phyloP scores from a whole-genome alignment of 2,113 vertebrate species.

The Heterochromis multidens region DNA sequence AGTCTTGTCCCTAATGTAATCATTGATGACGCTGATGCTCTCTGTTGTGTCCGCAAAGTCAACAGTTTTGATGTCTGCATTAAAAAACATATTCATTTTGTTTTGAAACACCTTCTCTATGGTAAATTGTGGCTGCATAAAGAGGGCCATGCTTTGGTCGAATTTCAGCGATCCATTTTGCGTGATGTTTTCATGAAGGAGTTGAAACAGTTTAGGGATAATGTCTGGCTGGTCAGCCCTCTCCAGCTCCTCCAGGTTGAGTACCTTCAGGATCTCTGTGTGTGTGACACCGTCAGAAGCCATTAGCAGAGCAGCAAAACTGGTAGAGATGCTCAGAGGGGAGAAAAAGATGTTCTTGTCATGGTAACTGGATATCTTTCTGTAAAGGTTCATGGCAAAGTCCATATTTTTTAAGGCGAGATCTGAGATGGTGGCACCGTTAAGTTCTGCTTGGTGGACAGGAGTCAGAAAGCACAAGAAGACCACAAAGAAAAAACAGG shows the following conservation, averaged over 20 bases:
- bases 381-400: constrained; percentile 88
- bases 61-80: constrained; percentile 75
- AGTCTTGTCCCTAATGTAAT: constrained; percentile 78
- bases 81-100: constrained; percentile 79
- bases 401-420: constrained; percentile 82
- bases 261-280: constrained; percentile 74
- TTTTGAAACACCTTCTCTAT: constrained; percentile 76
- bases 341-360: constrained; percentile 89
- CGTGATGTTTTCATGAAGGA: constrained; percentile 76
- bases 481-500: constrained; percentile 33
- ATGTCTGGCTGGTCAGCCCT: constrained; percentile 31
- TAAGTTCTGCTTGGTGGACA: constrained; percentile 13
- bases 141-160: constrained; percentile 77
- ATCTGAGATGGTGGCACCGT: constrained; percentile 57
- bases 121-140: constrained; percentile 73
- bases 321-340: constrained; percentile 81
- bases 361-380: constrained; percentile 80
- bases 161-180: constrained; percentile 74
- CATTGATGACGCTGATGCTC: constrained; percentile 77
- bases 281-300: constrained; percentile 76
- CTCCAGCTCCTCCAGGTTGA: constrained; percentile 74
- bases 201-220: constrained; percentile 79
- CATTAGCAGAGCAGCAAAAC: constrained; percentile 75
- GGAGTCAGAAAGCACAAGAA: constrained; percentile 41
- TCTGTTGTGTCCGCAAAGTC: constrained; percentile 75